Base-by-base conservation (phyloP, 2,113 vertebrate genomes). In the Brienomyrus brachyistius region DNA sequence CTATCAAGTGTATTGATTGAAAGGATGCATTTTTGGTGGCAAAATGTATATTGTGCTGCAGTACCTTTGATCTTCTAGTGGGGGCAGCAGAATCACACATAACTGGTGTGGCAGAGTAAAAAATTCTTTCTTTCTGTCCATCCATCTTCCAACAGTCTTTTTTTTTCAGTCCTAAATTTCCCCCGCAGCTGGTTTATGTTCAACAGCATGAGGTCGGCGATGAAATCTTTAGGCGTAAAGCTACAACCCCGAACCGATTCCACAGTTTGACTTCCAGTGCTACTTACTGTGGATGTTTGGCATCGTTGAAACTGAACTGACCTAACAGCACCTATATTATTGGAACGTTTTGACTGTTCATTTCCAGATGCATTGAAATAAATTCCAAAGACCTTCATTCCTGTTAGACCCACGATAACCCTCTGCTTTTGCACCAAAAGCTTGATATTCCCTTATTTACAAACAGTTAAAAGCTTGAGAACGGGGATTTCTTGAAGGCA, bases 81-180 rank as follows among this genome's bases (percentile, higher is more conserved):
- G 66, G 62, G 87, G 87, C 87, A 50, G 62, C n/a, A 66, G 5
- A 88, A 50, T 88, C 54, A 88, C 40, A 88, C 1, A 47, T 45
- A 66, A 47, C 48, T 35, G 27, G 35, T 87, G 48, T 27, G 52
- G 45, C 27, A 56, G 35, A 27, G 27, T 59, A 47, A 19, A 31
- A 40, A 52, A 40, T 74, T 35, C n/a, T 74, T 21, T n/a, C 62
- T 17, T 35, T 17, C 21, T 40, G 35, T 40, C 31, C 70, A 43
- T 43, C 31, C 15, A 8, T 80, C 2, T 80, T 77, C 74, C 35
- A 43, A 0, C 82, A 23, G 45, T 48, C 45, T 48, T 84, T 48
- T 31, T 31, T 31, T 13, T 48, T 15, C 3, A 48, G 17, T 11
- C 21, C 43, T 11, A n/a, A 3, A 84, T 84, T 45, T 84, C 1